Evolutionary conservation across 2,888 invertebrate species (phyloP), one percentile per base, ranked within the genome.

Genomic region (Lumbricus terrestris): DNA sequence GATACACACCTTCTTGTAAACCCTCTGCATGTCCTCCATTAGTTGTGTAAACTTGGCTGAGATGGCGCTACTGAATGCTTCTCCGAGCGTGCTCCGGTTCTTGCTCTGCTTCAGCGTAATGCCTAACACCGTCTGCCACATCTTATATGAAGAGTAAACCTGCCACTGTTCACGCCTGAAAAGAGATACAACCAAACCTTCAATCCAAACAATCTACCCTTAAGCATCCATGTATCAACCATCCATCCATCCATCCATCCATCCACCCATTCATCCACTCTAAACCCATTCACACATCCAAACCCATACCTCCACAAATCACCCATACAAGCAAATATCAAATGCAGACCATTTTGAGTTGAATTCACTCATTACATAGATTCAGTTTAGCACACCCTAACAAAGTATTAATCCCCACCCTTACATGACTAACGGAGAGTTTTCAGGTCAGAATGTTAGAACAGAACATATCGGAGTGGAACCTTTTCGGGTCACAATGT

Each of bases 121-220:
- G 94, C 96, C 96, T 92, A 98, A 97, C 92, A 98, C 96, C 94
- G 97, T 97, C 95, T 97, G 97, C 98, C 98, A 98, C 95, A 98
- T 97, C 90, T 97, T 96, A 95, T 97, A 97, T 93, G 97, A 97
- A 91, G 98, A 98, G 95, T 97, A 97, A 94, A 97, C 96, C 93
- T 97, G 96, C 98, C 98, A 98, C 95, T 97, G 97, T 95, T 98
- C 98, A 93, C 98, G 96, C 95, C 97, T 97, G 95, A 89, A 83
- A 85, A 85, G 34, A 34, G 35, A 85, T 37, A 85, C 85, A 85
- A 85, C 16, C 69, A 69, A n/a, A n/a, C 69, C 69, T 16, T 69
- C 69, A 69, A 69, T 69, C n/a, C n/a, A 69, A n/a, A 69, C n/a
- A 29, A 69, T 69, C 69, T n/a, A 69, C n/a, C 69, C 69, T 23